Evolutionary conservation across 2,888 invertebrate genomes (phyloP), one percentile per base, ranked within the genome.

Genomic region (Aporophyla nigra): DNA sequence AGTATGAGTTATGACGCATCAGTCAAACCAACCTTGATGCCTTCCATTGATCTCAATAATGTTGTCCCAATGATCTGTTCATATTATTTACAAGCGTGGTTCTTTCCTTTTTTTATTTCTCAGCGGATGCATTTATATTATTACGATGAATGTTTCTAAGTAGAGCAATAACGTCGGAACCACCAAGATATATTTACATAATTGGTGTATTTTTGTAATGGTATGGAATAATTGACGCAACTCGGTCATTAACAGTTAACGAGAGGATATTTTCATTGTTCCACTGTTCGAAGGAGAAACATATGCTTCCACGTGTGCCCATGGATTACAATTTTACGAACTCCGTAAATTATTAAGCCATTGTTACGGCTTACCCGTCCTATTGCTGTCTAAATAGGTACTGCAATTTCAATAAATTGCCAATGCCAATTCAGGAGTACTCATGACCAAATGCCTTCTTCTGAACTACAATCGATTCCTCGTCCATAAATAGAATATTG

Each of bases 1-100:
- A 43, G n/a, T n/a, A n/a, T n/a, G n/a, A n/a, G n/a, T 19, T 24
- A 49, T 78, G 78, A 78, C 67, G 80, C 67, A 73, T 24, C 1
- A 71, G 6, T 5, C 19, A 63, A 51, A 65, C 16, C 27, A 46
- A 71, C 63, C 46, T 65, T 77, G 53, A 14, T 58, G 16, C 19
- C 46, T 78, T 78, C 53, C 65, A 71, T 71, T 70, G 62, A 70
- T 56, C 51, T 58, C 21, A 59, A 78, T 78, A 59, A 59, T 78
- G 33, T 58, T 40, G 58, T 65, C 46, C 63, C 19, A 78, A 71
- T 78, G 46, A 53, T 56, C 9, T 43, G 63, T 24, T 69, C n/a
- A 72, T 71, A 5, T 77, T 46, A 16, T 56, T 77, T 3, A 4
- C n/a, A 43, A 27, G 7, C 16, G 21, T 56, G 9, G 10, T 24